Conservation (phyloP, 35 echinoderm and acorn worm species). For the Ophiothrix spiculata region DNA sequence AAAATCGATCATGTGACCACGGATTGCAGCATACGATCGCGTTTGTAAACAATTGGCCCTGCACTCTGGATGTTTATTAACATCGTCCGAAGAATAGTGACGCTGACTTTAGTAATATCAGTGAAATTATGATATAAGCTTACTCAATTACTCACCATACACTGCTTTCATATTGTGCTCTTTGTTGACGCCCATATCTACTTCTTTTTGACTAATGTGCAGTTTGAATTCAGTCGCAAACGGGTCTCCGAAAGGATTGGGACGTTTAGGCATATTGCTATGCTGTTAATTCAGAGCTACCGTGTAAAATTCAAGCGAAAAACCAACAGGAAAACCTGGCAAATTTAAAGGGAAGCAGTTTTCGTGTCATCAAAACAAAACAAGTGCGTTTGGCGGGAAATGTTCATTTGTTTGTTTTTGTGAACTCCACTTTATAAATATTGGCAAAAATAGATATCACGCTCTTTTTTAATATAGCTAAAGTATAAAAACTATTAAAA, state of each 20-base stretch:
- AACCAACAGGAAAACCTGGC: background rate
- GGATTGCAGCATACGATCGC: no score
- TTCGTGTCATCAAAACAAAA: background rate
- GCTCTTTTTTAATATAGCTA: background rate
- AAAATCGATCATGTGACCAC: no score
- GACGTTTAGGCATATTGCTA: constrained; percentile 61
- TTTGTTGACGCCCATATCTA: constrained; percentile 59
- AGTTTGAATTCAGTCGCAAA: constrained; percentile 53
- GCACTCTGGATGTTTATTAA: no score
- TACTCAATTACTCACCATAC: constrained; percentile 64
- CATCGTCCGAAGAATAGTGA: no score
- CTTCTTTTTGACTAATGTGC: constrained; percentile 39
- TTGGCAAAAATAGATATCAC: background rate
- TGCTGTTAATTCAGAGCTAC: background rate
- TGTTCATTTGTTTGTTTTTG: background rate
- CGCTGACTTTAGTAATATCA: no score
- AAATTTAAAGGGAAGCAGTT: background rate
- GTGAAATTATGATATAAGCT: no score
- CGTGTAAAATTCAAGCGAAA: background rate
- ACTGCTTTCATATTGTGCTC: constrained; percentile 65
- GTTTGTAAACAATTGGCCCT: no score
- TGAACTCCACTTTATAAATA: background rate
- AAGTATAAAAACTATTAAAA: background rate
- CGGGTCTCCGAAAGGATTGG: constrained; percentile 33
- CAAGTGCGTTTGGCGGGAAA: background rate